Evolutionary conservation across 2,888 invertebrate genomes (phyloP), one percentile per base, ranked within the genome.

Genomic region (Tigriopus californicus): DNA sequence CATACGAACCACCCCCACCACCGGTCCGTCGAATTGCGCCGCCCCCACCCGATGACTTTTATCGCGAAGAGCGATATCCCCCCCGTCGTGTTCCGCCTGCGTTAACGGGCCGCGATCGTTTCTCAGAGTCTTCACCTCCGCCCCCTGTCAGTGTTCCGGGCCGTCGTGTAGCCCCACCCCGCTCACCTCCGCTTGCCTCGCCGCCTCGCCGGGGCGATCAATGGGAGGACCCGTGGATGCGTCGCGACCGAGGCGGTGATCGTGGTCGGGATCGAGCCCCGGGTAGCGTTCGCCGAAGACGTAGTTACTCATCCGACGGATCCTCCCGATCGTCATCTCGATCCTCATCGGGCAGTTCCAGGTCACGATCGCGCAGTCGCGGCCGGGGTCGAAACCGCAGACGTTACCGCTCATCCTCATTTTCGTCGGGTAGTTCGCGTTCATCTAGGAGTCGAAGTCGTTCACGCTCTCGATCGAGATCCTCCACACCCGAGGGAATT

Each of bases 201-300:
- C 22, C n/a, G 13, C 33, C 40, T 11, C n/a, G 41, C 4, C 77
- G 79, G 48, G 83, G 80, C 0, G 91, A 92, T 69, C 91, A 91
- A 67, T 94, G 92, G 91, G 85, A 84, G 48, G 92, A 94, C 74
- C 92, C 92, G 0, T 94, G 92, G 92, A 88, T 88, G 82, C 3
- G 33, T 3, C 33, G 33, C 8, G 33, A 33, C 33, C 73, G 82
- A 41, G 70, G 52, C 76, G 73, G 62, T 68, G 78, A 44, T 79
- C 80, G 63, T 72, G 76, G 8, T 75, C 76, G 57, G 72, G 76
- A 22, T 61, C 66, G 58, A 70, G 66, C 41, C 62, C 64, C 12
- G 62, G 66, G 20, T 67, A 74, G 41, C 66, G 70, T 61, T 66
- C 70, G 71, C 25, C 67, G 73, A 65, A 68, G 74, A 69, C 78